Base-by-base conservation (phyloP, 2,888 invertebrate species). In the Ramazzottius varieornatus region DNA sequence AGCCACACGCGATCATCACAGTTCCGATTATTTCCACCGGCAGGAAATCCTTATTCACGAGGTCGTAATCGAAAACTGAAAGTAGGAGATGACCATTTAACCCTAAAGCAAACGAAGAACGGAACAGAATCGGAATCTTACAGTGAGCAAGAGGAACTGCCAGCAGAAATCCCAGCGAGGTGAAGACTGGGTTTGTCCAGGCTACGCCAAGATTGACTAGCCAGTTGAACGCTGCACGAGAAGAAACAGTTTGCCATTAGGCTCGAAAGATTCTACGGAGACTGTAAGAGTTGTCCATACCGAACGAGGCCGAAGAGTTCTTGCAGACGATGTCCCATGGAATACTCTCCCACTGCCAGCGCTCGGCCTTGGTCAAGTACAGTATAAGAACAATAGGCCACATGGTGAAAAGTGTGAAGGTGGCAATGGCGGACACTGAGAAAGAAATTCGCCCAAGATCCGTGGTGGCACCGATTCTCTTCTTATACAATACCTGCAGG, bases 241-340 rank as follows among this genome's bases (percentile, higher is more conserved):
- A 54, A 8, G 29, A 54, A 54, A 54, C 40, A 40, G 40, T 40
- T 20, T 40, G 40, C 8, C 8, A 40, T 40, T 40, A 20, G 8
- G 20, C 40, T n/a, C n/a, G 29, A 24, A 8, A 54, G 29, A 54
- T 54, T n/a, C 20, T 54, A 54, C 54, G 24, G 13, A 54, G 54
- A 29, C 8, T 40, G 8, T 40, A 13, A 40, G 8, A 40, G 20
- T 40, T 40, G 8, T 13, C 8, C 40, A 20, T 54, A 54, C 54
- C 54, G n/a, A 54, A 24, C 4, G 54, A 54, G 4, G 54, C 54
- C 4, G 54, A 8, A 8, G 54, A 54, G 54, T 54, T 54, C 54
- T 54, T 54, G 54, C 54, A 54, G 29, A 54, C 54, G 54, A 54
- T 54, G 54, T 54, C 54, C 54, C 54, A 54, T 8, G 54, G 54